Evolutionary conservation across 2,113 vertebrate genomes (phyloP), one percentile per base, ranked within the genome.

Genomic region (Calyptomena viridis): DNA sequence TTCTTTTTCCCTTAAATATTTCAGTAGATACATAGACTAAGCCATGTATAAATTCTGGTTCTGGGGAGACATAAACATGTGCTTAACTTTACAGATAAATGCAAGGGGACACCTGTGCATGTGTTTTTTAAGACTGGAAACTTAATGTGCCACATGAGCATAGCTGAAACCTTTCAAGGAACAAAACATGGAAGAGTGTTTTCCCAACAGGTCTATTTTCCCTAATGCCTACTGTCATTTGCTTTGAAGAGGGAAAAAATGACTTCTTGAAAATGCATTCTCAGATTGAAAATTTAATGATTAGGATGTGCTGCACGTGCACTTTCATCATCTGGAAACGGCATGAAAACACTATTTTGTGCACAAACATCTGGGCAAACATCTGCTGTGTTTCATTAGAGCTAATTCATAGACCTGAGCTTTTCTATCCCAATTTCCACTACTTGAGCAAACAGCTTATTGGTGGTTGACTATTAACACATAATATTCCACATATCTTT

Each of bases 141-240:
- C 3, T 55, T 25, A 71, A 81, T 44, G 50, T 86, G 23, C 76
- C 7, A 8, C 33, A 22, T 2, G 71, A 81, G 4, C 56, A 75
- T 1, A 78, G 53, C 40, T 89, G 56, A 63, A 63, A 25, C 46
- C 50, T 74, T 79, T 71, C 59, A 83, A 66, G 50, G 67, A 93
- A 55, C 17, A 89, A 73, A 84, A 62, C 42, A 39, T 15, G n/a
- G 49, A 71, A 80, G 14, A 12, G 49, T 66, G 52, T 83, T 94
- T 92, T 79, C 69, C 84, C 58, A 37, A 59, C 17, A 75, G 60
- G 39, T 75, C 44, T 56, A 3, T 95, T 96, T 92, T 83, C 85
- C 39, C 89, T 67, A 74, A 71, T 49, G 27, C 27, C 20, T 67
- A 2, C 46, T 31, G 15, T 58, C 55, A 80, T 83, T 90, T 93